Evolutionary conservation across 1,140 invertebrate genomes (phyloP), one percentile per base, ranked within the genome.

Genomic region (Sinella curviseta): DNA sequence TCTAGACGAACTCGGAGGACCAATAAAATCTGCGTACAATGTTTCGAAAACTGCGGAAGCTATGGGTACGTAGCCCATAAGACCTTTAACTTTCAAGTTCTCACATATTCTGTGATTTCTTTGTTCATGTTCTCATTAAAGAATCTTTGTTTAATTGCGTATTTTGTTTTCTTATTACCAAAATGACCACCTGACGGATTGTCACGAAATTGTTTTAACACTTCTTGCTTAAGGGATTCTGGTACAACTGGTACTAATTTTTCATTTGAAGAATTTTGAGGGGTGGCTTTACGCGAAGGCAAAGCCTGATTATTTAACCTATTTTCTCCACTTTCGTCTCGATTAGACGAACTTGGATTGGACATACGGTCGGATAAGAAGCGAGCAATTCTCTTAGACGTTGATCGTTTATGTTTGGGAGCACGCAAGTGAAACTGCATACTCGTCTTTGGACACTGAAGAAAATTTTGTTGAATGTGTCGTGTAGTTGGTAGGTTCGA

Each of bases 181-280:
- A 31, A 79, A 65, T 73, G 57, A 33, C 65, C 80, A 74, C 24
- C n/a, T 0, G 48, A 28, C 0, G 78, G 78, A 36, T 26, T 17
- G 26, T 77, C 74, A 74, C 79, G 80, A 35, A 79, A 81, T 26
- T 74, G 26, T n/a, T 75, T 14, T 28, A 55, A 75, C 1, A 73
- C 12, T 60, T 60, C 24, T 76, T n/a, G n/a, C n/a, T n/a, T n/a
- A 8, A 48, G 17, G 17, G 4, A 8, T 48, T 60, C 57, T 26
- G 57, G 57, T 14, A 60, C 57, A 16, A 60, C 14, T 3, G 57
- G 57, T 14, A 60, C 57, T 17, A 60, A 60, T n/a, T n/a, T 26
- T n/a, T n/a, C n/a, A n/a, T 48, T 48, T 48, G 39, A 48, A 48
- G 17, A 8, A 48, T 8, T 17, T 48, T 4, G 39, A 8, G 4